A percentile compares a stretch with the other conserved stretches of the same genome.
Conservation (phyloP, 2,888 invertebrate genomes). For the Gari tellinella region DNA sequence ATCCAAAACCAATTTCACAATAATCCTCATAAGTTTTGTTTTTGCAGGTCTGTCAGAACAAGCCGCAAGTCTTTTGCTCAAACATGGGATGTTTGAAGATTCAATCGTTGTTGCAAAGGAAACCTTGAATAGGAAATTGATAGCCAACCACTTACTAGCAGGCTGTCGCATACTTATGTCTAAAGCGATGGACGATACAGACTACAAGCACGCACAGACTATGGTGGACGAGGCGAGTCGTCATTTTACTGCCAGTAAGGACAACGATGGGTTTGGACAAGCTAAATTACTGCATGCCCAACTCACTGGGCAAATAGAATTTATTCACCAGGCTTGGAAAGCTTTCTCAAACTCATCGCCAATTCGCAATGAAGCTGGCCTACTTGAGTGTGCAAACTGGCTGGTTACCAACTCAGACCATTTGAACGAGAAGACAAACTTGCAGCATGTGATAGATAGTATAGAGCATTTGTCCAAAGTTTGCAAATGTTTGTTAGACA, state of each 20-base stretch:
- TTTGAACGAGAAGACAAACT: constrained; percentile 11
- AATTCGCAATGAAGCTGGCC: constrained; percentile 60
- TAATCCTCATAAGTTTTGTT: background rate
- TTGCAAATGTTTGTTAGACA: constrained; percentile 37
- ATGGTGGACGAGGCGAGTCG: constrained; percentile 49
- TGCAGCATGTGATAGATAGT: constrained; percentile 43
- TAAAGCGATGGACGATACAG: background rate
- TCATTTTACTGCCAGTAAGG: constrained; percentile 42
- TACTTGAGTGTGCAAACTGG: constrained; percentile 66
- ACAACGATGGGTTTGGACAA: constrained; percentile 52
- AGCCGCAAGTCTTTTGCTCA: constrained; percentile 63
- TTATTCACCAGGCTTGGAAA: constrained; percentile 55
- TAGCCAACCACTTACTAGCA: constrained; percentile 63
- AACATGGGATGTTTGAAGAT: constrained; percentile 57
- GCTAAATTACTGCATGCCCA: constrained; percentile 41
- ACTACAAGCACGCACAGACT: constrained; percentile 4
- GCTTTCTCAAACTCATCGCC: constrained; percentile 58
- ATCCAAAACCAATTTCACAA: too few relatives aligned
- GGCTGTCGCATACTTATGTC: constrained; percentile 59
- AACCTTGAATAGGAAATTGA: constrained; percentile 49
- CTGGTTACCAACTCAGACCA: constrained; percentile 27
- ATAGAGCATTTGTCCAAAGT: constrained; percentile 58
- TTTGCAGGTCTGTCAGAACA: constrained; percentile 58
- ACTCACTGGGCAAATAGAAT: constrained; percentile 26
- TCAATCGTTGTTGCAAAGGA: constrained; percentile 61